Conservation (phyloP, 2,797 vertebrate species). For the Peromyscus attwateri region DNA sequence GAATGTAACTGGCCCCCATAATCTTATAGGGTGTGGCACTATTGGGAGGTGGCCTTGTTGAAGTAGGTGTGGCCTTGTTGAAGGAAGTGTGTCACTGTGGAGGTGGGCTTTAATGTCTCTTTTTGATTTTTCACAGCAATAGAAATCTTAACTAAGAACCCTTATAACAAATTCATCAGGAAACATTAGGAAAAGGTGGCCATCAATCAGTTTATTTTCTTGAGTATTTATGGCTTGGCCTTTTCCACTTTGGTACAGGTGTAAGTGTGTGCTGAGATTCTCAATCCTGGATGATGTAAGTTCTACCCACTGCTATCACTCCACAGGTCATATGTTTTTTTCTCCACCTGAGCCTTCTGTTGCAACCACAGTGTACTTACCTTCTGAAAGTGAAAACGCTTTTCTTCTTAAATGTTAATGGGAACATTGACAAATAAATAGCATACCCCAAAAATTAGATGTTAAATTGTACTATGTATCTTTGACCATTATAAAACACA, state of each 20-base stretch:
- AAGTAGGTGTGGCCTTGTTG: background rate
- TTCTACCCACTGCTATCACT: background rate
- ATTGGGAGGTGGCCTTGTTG: background rate
- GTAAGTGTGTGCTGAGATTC: background rate
- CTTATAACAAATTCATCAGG: background rate
- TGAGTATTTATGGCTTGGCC: background rate
- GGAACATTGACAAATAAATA: background rate
- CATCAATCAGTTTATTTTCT: background rate
- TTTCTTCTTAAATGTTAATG: constrained; percentile 10
- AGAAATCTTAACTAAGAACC: background rate
- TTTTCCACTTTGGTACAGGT: background rate
- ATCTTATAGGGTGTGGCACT: background rate
- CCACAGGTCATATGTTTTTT: background rate
- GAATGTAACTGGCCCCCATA: background rate
- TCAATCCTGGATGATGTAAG: too few relatives aligned
- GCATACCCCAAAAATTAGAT: background rate
- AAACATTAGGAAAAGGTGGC: background rate
- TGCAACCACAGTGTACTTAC: background rate
- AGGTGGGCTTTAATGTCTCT: background rate
- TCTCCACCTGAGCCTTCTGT: background rate
- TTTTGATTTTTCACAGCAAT: background rate
- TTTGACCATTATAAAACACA: background rate
- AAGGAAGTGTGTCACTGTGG: background rate
- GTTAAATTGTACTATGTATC: background rate
- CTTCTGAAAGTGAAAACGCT: background rate